Evolutionary conservation across 1,140 invertebrate genomes (phyloP).

Genomic region (Chelonus insularis): DNA sequence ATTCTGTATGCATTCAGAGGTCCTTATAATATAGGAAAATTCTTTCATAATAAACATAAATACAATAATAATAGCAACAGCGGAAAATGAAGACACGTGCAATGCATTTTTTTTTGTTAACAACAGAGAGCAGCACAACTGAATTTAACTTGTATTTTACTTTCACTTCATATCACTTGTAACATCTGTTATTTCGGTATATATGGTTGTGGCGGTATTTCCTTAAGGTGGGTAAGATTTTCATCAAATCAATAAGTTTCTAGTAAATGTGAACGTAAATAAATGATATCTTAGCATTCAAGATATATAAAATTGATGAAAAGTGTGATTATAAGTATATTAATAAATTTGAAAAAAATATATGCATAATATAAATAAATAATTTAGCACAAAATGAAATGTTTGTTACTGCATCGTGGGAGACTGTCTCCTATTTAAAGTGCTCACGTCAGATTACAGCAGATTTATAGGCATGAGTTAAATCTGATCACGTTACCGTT

Average conservation of each 20-base stretch:
- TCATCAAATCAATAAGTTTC: not conserved
- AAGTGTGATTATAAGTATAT: not conserved
- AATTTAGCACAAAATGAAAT: constrained; percentile 17
- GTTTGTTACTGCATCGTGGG: constrained; percentile 21
- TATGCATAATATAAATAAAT: not conserved
- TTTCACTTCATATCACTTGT: constrained; percentile 15
- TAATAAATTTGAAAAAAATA: not conserved
- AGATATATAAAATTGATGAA: not conserved
- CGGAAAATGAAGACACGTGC: too few relatives aligned
- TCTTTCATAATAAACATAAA: too few relatives aligned
- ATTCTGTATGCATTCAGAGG: too few relatives aligned
- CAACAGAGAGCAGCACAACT: constrained; percentile 10
- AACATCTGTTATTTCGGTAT: constrained; percentile 18
- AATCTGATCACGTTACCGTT: constrained; percentile 16
- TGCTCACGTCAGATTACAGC: constrained; percentile 33
- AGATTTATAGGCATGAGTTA: constrained; percentile 26
- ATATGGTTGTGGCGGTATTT: constrained; percentile 33
- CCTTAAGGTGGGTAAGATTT: constrained; percentile 23
- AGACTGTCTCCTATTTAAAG: constrained; percentile 33
- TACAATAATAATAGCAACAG: too few relatives aligned
- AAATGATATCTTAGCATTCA: not conserved
- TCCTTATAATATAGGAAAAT: too few relatives aligned
- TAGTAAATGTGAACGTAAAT: constrained; percentile 11
- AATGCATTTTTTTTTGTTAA: too few relatives aligned
- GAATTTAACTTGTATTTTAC: not conserved